phyloP scores from a whole-genome alignment of 2,797 vertebrate genomes.

The Benthosema pterotum region DNA sequence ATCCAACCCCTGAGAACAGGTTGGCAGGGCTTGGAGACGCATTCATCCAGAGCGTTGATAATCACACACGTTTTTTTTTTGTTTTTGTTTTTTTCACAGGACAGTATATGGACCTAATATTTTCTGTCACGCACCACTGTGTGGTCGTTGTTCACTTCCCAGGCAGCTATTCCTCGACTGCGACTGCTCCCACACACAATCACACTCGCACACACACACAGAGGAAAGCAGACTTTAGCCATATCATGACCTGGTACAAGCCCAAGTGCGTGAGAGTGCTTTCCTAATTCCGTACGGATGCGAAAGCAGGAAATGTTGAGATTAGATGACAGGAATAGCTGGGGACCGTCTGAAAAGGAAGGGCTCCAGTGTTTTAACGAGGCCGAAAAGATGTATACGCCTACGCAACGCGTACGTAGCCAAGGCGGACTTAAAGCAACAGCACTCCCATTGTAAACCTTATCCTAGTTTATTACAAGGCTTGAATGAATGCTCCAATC shows the following conservation, averaged over 20 bases:
- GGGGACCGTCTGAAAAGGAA: constrained; percentile 43
- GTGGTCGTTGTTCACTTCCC: neutral
- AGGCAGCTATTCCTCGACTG: neutral
- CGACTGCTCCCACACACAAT: neutral
- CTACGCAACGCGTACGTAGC: constrained; percentile 12
- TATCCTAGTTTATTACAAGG: too few relatives aligned
- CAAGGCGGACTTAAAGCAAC: too few relatives aligned
- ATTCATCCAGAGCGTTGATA: constrained; percentile 28
- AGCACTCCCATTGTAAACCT: too few relatives aligned
- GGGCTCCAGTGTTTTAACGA: constrained; percentile 45
- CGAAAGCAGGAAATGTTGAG: constrained; percentile 32
- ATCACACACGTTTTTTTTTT: constrained; percentile 24
- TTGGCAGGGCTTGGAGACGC: constrained; percentile 32
- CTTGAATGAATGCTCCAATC: too few relatives aligned
- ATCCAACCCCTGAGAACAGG: constrained; percentile 78
- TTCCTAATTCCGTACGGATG: constrained; percentile 31
- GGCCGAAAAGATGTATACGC: constrained; percentile 52
- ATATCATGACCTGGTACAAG: constrained; percentile 21
- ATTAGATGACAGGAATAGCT: constrained; percentile 47
- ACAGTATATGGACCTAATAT: neutral
- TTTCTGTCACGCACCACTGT: neutral
- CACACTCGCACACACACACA: neutral
- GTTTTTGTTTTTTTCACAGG: neutral
- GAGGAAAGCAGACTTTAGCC: constrained; percentile 1
- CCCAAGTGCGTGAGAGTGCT: constrained; percentile 19